These are phyloP conservation scores for Idaea dimidiata DNA, from an alignment of 2,888 invertebrate species.

Conservation along the genomic window DNA sequence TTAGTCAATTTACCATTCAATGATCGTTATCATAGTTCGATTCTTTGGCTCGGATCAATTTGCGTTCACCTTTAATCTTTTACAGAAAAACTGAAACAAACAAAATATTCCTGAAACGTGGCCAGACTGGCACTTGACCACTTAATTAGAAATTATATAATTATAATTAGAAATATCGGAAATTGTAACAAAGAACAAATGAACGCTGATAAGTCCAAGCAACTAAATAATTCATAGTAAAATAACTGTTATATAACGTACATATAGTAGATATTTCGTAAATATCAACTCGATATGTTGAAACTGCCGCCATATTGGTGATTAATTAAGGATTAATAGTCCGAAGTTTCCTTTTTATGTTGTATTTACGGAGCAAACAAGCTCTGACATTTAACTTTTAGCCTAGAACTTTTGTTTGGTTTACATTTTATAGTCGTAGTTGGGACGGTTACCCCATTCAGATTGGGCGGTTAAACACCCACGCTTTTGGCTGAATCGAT, in stretches of 20 bases:
- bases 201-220: background rate
- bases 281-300: background rate
- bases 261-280: background rate
- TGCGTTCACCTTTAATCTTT: too few species aligned
- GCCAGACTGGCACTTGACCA: too few species aligned
- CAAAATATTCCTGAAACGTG: too few species aligned
- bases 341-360: background rate
- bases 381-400: background rate
- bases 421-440: background rate
- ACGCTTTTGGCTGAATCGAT: background rate
- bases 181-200: too few species aligned
- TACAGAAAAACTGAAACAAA: too few species aligned
- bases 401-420: background rate
- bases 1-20: too few species aligned
- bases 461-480: background rate
- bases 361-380: background rate
- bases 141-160: too few species aligned
- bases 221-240: background rate
- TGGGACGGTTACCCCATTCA: background rate
- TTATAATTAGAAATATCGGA: too few species aligned
- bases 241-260: background rate
- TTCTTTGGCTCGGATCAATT: too few species aligned
- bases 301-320: background rate
- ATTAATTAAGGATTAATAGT: background rate
- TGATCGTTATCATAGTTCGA: too few species aligned